phyloP scores from a whole-genome alignment of 2,888 invertebrate species.

The Dioctria rufipes region DNA sequence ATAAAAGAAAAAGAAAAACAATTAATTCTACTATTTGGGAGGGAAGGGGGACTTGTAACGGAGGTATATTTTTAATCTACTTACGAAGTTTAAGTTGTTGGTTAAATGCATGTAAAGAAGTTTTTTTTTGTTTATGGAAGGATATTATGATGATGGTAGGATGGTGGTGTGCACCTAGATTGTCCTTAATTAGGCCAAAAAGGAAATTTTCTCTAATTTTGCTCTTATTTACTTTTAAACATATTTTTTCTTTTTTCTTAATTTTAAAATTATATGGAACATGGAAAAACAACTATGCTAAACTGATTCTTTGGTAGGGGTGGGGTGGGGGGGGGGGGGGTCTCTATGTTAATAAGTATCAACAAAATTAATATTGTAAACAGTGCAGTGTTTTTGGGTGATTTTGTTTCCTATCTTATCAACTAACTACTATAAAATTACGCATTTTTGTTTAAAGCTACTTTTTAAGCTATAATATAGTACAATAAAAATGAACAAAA shows the following conservation, averaged over 20 bases:
- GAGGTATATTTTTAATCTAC: conserved; percentile 33
- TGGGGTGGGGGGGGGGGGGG: too few relatives aligned
- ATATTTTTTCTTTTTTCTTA: conserved; percentile 52
- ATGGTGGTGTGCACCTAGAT: conserved; percentile 55
- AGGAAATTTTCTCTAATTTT: conserved; percentile 16
- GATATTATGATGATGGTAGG: neutral
- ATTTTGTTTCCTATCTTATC: too few relatives aligned
- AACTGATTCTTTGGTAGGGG: too few relatives aligned
- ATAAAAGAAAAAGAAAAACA: conserved; percentile 9
- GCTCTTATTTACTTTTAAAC: conserved; percentile 21
- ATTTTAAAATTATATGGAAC: neutral
- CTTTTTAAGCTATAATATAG: too few relatives aligned
- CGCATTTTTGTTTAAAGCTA: too few relatives aligned
- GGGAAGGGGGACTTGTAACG: too few relatives aligned
- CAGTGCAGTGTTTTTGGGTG: too few relatives aligned
- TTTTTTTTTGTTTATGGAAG: neutral
- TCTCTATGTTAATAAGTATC: too few relatives aligned
- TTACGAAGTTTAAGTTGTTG: conserved; percentile 20
- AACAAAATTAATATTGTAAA: too few relatives aligned
- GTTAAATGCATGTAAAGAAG: neutral
- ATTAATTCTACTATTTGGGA: conserved; percentile 4
- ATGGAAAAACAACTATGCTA: neutral
- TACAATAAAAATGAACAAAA: too few relatives aligned
- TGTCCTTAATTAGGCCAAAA: conserved; percentile 58
- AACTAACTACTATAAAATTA: too few relatives aligned